Evolutionary conservation across 2,113 vertebrate species (phyloP), one percentile per base, ranked within the genome.

Genomic region (Platysteira castanea): DNA sequence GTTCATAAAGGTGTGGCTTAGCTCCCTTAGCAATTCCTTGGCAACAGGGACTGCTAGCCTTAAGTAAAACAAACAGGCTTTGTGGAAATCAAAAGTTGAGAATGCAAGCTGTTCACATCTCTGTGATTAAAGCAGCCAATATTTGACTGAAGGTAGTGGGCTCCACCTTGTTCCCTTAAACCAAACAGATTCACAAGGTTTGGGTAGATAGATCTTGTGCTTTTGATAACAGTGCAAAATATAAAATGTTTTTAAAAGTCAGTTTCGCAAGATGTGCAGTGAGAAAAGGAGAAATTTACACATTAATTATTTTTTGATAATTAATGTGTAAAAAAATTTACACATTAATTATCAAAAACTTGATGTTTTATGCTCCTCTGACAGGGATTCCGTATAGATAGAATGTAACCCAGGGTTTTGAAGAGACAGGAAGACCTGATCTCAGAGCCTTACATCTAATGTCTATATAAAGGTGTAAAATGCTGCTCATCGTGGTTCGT

Each of bases 31-130:
- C 94, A 90, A 91, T 93, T 61, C 95, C 92, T 91, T 96, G 87
- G 94, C 81, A 96, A 97, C 95, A 54, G 50, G 64, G 75, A 81
- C 5, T 17, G 79, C 59, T 92, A 42, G 74, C 94, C 95, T 93
- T 84, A 86, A 95, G 91, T 96, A 93, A 96, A 96, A 96, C 90
- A 96, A 96, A 94, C 92, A 96, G 82, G 76, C 86, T 94, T 85
- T 94, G 91, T 90, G 85, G 81, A 94, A 97, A 83, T 89, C 76
- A 83, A 27, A 94, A 96, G 84, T 11, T 91, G 94, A 93, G 88
- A 92, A 91, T 61, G 71, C 47, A 91, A 47, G 59, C 80, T 81
- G 70, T 68, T 90, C 65, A 30, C 20, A 35, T 80, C 75, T 64
- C 87, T 56, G 30, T 82, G 77, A 95, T 83, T 92, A 74, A 93